Percentiles rank a stretch among this genome's conserved stretches.
Conservation (phyloP, 2,888 invertebrate species). For the Tanaodytes sp. region DNA sequence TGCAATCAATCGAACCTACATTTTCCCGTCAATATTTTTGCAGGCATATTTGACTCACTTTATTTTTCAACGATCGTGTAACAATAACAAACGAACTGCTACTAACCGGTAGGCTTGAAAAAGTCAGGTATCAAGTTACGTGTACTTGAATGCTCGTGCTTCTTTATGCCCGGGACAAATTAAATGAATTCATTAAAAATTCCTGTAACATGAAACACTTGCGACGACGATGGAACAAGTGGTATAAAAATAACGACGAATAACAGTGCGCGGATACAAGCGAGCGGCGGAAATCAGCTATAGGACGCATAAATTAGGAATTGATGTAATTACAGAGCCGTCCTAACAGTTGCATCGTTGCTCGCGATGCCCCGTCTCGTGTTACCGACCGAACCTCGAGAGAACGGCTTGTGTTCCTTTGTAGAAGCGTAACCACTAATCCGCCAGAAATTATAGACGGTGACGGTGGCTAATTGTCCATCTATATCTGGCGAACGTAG, state of each 20-base stretch:
- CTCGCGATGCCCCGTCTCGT: constrained; percentile 44
- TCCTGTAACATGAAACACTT: too few relatives aligned
- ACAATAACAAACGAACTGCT: too few relatives aligned
- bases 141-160: too few relatives aligned
- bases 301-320: constrained; percentile 49
- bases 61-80: too few relatives aligned
- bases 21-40: too few relatives aligned
- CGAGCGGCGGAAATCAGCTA: constrained; percentile 21
- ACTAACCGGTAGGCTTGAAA: too few relatives aligned
- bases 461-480: constrained; percentile 72
- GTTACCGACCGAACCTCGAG: constrained; percentile 47
- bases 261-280: background rate
- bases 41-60: too few relatives aligned
- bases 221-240: too few relatives aligned
- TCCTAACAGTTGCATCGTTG: constrained; percentile 27
- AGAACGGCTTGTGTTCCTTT: constrained; percentile 53
- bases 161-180: too few relatives aligned
- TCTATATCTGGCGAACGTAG: constrained; percentile 69
- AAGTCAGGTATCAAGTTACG: too few relatives aligned
- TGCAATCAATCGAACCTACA: too few relatives aligned
- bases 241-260: background rate
- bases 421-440: constrained; percentile 52
- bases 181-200: too few relatives aligned
- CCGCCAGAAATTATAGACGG: constrained; percentile 67
- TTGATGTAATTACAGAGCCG: constrained; percentile 49